phyloP scores from a whole-genome alignment of 2,113 vertebrate species.

The Girardinichthys multiradiatus region DNA sequence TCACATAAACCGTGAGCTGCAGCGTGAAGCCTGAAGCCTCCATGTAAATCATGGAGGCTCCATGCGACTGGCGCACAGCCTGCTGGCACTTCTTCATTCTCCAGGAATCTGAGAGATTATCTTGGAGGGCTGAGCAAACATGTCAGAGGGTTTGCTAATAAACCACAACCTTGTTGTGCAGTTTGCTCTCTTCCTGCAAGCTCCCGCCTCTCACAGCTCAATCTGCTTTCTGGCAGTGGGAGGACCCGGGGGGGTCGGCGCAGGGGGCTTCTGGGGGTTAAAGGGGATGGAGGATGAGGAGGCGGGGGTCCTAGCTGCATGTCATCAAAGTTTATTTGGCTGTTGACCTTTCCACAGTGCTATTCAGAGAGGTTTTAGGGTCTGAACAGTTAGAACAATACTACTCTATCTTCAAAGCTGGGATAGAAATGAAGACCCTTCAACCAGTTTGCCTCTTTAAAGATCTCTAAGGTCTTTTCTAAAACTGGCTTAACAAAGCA shows the following conservation, averaged over 20 bases:
- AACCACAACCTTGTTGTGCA: neutral
- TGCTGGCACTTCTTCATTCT: neutral
- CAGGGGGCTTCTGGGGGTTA: slow-evolving; percentile 6
- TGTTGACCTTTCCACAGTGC: slow-evolving; percentile 47
- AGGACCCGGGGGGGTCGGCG: neutral
- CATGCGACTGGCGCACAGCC: neutral
- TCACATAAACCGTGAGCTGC: neutral
- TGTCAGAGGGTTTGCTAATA: slow-evolving; percentile 8
- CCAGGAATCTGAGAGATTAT: neutral
- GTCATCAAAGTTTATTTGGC: slow-evolving; percentile 66
- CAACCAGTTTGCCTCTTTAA: slow-evolving; percentile 6
- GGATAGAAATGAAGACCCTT: slow-evolving; percentile 6
- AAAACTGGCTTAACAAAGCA: too few species aligned
- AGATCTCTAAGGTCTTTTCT: too few species aligned
- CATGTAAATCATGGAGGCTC: neutral
- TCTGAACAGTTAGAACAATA: slow-evolving; percentile 31
- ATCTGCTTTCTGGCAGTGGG: slow-evolving; percentile 5
- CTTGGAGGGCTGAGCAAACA: slow-evolving; percentile 12
- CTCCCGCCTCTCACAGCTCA: slow-evolving; percentile 20
- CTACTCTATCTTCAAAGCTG: slow-evolving; percentile 39
- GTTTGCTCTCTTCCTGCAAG: slow-evolving; percentile 12
- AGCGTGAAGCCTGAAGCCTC: neutral
- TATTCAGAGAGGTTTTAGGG: slow-evolving; percentile 28
- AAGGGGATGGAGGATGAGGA: slow-evolving; percentile 24
- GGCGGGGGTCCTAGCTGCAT: slow-evolving; percentile 23